phyloP scores from a whole-genome alignment of 2,888 invertebrate species.

The Diaperis boleti region DNA sequence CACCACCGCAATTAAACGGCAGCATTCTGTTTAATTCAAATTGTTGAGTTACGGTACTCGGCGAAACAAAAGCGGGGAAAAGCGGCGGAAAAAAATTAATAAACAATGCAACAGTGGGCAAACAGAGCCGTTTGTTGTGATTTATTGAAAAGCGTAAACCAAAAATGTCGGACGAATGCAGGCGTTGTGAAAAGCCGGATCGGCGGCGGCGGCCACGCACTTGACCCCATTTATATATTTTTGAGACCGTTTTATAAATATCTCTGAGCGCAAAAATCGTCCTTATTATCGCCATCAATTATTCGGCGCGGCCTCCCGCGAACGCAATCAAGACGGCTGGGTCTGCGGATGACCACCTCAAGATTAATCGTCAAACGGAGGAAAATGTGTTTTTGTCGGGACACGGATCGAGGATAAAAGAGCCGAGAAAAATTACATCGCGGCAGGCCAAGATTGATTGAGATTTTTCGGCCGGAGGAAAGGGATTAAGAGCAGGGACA shows the following conservation, averaged over 20 bases:
- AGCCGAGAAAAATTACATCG: slow-evolving; percentile 34
- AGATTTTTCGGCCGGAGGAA: slow-evolving; percentile 29
- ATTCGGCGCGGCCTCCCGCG: no score
- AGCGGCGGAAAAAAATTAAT: background rate
- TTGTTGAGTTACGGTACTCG: background rate
- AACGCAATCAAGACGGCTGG: slow-evolving; percentile 49
- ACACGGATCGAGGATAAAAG: slow-evolving; percentile 35
- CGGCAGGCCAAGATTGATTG: slow-evolving; percentile 33
- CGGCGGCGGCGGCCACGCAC: no score
- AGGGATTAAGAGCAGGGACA: slow-evolving; percentile 15
- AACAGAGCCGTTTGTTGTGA: background rate
- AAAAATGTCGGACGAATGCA: background rate
- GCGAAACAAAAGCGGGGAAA: background rate
- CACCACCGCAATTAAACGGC: slow-evolving; percentile 2
- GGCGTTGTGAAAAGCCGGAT: background rate
- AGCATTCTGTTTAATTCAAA: slow-evolving; percentile 1
- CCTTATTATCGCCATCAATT: no score
- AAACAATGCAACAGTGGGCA: background rate
- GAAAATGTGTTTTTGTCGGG: slow-evolving; percentile 43
- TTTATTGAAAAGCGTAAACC: background rate
- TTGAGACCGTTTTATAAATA: background rate
- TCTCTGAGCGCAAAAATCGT: slow-evolving; percentile 1
- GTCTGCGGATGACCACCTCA: slow-evolving; percentile 52
- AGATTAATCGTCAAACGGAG: slow-evolving; percentile 50
- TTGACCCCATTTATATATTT: no score